These are phyloP conservation scores for Pteronura brasiliensis DNA, from an alignment of 2,113 vertebrate species.

Conservation along the genomic window DNA sequence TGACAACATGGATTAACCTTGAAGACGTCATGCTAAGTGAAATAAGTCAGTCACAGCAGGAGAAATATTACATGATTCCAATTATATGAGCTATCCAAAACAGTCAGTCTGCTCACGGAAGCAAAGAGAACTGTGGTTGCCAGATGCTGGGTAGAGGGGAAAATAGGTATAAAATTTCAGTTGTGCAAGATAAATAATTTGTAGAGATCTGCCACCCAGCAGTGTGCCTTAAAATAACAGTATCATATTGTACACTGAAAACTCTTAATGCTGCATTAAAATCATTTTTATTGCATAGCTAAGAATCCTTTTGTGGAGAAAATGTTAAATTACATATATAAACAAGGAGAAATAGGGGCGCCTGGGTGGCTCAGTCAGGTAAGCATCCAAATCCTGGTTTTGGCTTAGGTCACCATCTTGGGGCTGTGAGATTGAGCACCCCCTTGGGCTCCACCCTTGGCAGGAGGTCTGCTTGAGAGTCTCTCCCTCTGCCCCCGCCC, in stretches of 20 bases:
- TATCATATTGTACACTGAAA: neutral
- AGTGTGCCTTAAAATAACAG: neutral
- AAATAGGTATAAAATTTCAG: neutral
- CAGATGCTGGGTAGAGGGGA: neutral
- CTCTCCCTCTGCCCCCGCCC: too few species aligned
- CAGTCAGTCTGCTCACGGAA: neutral
- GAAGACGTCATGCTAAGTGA: neutral
- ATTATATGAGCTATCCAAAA: neutral
- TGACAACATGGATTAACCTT: neutral
- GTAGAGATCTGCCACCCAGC: neutral
- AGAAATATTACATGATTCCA: neutral
- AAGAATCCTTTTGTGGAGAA: neutral
- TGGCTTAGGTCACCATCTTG: too few species aligned
- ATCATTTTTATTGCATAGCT: neutral
- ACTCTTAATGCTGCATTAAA: neutral
- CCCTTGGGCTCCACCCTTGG: too few species aligned
- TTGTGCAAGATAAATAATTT: neutral
- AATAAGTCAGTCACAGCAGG: neutral
- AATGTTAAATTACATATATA: neutral
- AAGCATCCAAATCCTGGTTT: neutral
- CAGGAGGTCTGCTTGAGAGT: too few species aligned
- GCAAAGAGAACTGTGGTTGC: neutral
- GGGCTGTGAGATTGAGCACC: too few species aligned
- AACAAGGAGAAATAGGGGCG: neutral
- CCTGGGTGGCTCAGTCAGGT: neutral